A percentile compares a stretch with the other conserved stretches of the same genome.
Conservation (phyloP, 2,888 invertebrate genomes). For the Busseola fusca region DNA sequence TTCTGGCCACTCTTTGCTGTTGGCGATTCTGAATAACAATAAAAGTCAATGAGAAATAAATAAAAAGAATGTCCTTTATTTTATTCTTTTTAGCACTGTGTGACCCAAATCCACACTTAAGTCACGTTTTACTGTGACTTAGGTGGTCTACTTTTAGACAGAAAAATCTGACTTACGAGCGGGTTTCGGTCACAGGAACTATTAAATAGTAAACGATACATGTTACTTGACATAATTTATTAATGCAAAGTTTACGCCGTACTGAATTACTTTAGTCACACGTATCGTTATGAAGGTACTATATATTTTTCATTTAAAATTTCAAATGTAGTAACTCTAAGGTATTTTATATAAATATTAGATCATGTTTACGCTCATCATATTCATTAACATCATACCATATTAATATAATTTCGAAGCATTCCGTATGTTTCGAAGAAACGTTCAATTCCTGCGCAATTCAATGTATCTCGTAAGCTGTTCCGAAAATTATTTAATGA, state of each 20-base stretch:
- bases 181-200: not conserved
- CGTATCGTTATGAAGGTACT: not conserved
- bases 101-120: not conserved
- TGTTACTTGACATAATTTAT: not conserved
- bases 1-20: constrained; percentile 28
- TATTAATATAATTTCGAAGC: not conserved
- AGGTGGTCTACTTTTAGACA: not conserved
- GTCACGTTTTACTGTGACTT: not conserved
- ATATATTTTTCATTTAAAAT: not conserved
- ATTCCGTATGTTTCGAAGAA: not conserved
- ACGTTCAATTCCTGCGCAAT: not conserved
- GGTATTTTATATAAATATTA: not conserved
- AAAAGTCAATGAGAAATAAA: constrained; percentile 33
- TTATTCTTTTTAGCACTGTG: not conserved
- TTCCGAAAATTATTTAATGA: not conserved
- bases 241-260: no score
- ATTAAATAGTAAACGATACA: not conserved
- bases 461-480: not conserved
- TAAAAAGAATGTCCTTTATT: not conserved
- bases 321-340: not conserved
- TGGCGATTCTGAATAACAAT: constrained; percentile 16
- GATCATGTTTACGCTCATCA: not conserved
- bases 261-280: not conserved
- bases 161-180: not conserved
- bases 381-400: no score